Conservation (phyloP, 2,888 invertebrate species). For the Ditula angustiorana region DNA sequence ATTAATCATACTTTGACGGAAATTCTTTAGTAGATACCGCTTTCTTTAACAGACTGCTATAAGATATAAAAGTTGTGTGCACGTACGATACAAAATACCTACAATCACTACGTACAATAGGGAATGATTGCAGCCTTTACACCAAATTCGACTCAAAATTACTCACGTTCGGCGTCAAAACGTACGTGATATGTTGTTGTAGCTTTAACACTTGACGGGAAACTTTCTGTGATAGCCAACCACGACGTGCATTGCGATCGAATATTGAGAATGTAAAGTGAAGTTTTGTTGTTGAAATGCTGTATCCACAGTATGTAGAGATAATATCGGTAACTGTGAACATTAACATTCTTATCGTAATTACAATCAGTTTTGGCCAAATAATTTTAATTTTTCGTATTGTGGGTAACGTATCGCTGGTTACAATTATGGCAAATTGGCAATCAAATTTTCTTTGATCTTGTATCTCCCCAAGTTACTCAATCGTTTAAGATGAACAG, state of each 20-base stretch:
- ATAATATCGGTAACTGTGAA: not conserved
- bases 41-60: not conserved
- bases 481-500: too few species aligned
- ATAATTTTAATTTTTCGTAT: not conserved
- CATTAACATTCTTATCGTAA: not conserved
- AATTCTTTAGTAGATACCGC: not conserved
- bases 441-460: too few species aligned
- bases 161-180: slow-evolving; percentile 32
- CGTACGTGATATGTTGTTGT: slow-evolving; percentile 26
- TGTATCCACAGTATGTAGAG: too few species aligned
- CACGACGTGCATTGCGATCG: not conserved
- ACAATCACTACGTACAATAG: slow-evolving; percentile 34
- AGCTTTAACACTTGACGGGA: slow-evolving; percentile 4
- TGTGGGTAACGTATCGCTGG: not conserved
- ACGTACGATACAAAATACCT: slow-evolving; percentile 31
- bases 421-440: not conserved
- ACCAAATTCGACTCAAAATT: slow-evolving; percentile 34
- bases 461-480: too few species aligned
- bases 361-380: not conserved
- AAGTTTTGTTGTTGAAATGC: too few species aligned
- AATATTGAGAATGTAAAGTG: not conserved
- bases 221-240: not conserved
- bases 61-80: not conserved
- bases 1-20: not conserved
- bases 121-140: slow-evolving; percentile 28